Conservation (phyloP, 2,888 invertebrate species). For the Argyresthia goedartella region DNA sequence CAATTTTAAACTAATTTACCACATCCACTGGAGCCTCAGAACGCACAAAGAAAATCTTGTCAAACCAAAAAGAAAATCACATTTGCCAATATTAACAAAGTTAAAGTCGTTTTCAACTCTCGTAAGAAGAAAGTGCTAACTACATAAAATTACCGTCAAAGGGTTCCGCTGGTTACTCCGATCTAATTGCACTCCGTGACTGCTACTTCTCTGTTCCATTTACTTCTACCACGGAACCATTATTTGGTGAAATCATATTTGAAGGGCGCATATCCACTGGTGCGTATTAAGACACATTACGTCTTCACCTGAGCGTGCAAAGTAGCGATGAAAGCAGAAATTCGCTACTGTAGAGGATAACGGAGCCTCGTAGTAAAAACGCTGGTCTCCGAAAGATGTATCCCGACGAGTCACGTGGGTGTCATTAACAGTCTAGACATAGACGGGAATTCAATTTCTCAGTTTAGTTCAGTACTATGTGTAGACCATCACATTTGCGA, state of each 20-base stretch:
- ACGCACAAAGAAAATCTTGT: neutral
- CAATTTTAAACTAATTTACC: neutral
- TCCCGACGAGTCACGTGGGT: conserved; percentile 19
- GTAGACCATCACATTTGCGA: neutral
- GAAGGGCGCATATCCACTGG: conserved; percentile 15
- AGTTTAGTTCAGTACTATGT: conserved; percentile 18
- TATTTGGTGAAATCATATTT: neutral
- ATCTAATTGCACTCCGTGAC: conserved; percentile 62
- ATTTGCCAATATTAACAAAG: neutral
- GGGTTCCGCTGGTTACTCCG: conserved; percentile 45
- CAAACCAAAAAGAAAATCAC: neutral
- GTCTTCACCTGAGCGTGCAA: neutral
- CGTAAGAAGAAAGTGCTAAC: conserved; percentile 45
- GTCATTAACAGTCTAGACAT: conserved; percentile 44
- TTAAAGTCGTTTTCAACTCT: conserved; percentile 15
- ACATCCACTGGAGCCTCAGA: neutral
- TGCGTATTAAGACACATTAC: neutral
- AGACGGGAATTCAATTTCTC: conserved; percentile 30
- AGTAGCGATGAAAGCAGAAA: neutral
- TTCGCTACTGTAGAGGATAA: neutral
- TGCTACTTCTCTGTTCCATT: conserved; percentile 50
- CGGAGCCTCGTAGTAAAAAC: conserved; percentile 8
- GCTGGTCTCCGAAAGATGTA: conserved; percentile 6
- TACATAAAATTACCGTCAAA: conserved; percentile 55
- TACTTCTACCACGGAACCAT: conserved; percentile 20